These are phyloP conservation scores for Oxyteleia sp. DNA, from an alignment of 2,888 invertebrate genomes.

Conservation along the genomic window DNA sequence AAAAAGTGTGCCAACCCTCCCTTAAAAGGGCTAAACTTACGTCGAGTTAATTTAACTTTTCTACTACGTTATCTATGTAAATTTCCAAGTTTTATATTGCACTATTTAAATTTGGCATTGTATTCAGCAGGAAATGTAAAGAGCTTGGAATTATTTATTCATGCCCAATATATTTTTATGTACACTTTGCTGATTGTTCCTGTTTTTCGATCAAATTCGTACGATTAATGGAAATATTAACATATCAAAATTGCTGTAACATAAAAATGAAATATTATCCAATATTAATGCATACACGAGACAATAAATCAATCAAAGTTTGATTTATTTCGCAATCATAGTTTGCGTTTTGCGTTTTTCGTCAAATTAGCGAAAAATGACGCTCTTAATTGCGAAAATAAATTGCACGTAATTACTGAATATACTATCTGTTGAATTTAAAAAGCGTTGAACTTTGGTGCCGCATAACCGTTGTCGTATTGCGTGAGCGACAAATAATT, in stretches of 20 bases:
- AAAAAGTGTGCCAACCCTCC: not conserved
- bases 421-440: not conserved
- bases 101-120: not conserved
- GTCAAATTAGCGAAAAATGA: not conserved
- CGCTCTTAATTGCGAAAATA: not conserved
- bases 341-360: not conserved
- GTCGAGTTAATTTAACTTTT: conserved; percentile 18
- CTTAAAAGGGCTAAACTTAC: conserved; percentile 1
- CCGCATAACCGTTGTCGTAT: conserved; percentile 9
- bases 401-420: not conserved
- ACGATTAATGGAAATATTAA: too few relatives aligned
- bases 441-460: conserved; percentile 4
- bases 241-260: too few relatives aligned
- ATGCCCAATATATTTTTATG: conserved; percentile 1
- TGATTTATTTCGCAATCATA: not conserved
- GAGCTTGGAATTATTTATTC: not conserved
- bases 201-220: too few relatives aligned
- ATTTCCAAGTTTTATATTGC: conserved; percentile 5
- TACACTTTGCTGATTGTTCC: not conserved
- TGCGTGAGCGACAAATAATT: conserved; percentile 32
- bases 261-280: too few relatives aligned
- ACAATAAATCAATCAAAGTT: too few relatives aligned
- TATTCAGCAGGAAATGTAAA: not conserved
- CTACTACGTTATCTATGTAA: conserved; percentile 11
- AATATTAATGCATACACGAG: too few relatives aligned